Percentiles rank a stretch among this genome's conserved stretches.
phyloP scores from a whole-genome alignment of 2,888 invertebrate genomes.

The Teinopalpus imperialis region DNA sequence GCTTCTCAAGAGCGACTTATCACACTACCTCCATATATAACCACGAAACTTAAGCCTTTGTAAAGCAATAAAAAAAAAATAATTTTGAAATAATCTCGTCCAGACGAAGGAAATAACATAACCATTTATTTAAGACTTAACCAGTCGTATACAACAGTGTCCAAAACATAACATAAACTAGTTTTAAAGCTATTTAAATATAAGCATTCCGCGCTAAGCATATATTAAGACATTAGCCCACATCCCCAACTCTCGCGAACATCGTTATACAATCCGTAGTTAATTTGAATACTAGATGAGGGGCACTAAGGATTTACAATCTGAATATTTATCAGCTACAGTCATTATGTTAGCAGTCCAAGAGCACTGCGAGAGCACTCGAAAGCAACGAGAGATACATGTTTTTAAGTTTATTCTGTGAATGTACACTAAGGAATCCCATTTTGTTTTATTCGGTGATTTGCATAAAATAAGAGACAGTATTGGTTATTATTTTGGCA shows the following conservation, averaged over 20 bases:
- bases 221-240: slow-evolving; percentile 20
- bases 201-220: not conserved
- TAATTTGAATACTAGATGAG: slow-evolving; percentile 26
- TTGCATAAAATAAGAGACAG: too few relatives aligned
- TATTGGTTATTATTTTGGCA: too few relatives aligned
- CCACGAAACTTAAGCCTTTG: too few relatives aligned
- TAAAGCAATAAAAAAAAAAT: too few relatives aligned
- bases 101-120: too few relatives aligned
- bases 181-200: slow-evolving; percentile 7
- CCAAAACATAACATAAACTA: too few relatives aligned
- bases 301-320: slow-evolving; percentile 25
- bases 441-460: not conserved
- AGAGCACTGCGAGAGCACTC: slow-evolving; percentile 11
- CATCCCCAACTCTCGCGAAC: slow-evolving; percentile 11
- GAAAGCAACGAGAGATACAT: slow-evolving; percentile 7
- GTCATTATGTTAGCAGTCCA: slow-evolving; percentile 21
- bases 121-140: too few relatives aligned
- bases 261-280: slow-evolving; percentile 17
- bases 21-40: too few relatives aligned
- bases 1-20: too few relatives aligned
- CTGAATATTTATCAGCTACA: slow-evolving; percentile 23
- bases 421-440: not conserved
- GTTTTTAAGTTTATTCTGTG: slow-evolving; percentile 12
- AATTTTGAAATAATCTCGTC: too few relatives aligned
- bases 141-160: too few relatives aligned